Evolutionary conservation across 2,113 vertebrate species (phyloP).

Genomic region (Scomber japonicus): DNA sequence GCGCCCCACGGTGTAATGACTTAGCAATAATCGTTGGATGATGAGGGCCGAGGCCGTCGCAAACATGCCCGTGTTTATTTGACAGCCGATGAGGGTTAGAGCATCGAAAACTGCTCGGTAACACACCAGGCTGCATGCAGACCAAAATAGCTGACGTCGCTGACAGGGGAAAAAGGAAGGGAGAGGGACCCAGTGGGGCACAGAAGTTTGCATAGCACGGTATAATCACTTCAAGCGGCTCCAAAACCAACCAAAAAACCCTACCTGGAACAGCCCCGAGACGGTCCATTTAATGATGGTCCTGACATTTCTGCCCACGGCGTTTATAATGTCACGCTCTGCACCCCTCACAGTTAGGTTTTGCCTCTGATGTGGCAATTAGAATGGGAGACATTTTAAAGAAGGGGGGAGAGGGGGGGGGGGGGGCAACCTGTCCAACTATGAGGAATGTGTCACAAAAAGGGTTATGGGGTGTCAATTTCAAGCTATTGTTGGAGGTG

Average conservation of each 20-base stretch:
- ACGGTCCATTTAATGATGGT: conserved; percentile 61
- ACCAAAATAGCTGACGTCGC: conserved; percentile 61
- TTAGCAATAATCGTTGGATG: conserved; percentile 51
- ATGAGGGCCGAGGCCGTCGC: conserved; percentile 40
- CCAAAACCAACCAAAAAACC: conserved; percentile 23
- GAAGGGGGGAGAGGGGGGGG: neutral
- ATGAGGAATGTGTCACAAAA: conserved; percentile 15
- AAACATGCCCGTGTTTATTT: conserved; percentile 47
- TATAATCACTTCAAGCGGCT: conserved; percentile 31
- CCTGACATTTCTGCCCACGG: conserved; percentile 72
- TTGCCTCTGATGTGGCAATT: conserved; percentile 69
- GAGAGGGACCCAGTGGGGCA: conserved; percentile 16
- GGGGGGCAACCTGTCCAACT: conserved; percentile 44
- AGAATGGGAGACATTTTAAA: conserved; percentile 57
- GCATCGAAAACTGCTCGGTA: conserved; percentile 52
- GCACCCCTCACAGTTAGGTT: conserved; percentile 55
- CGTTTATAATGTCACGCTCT: conserved; percentile 66
- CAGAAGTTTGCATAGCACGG: conserved; percentile 30
- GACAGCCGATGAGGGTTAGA: conserved; percentile 50
- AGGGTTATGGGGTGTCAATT: conserved; percentile 23
- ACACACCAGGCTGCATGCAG: conserved; percentile 50
- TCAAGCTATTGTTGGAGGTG: conserved; percentile 17
- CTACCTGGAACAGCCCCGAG: conserved; percentile 10
- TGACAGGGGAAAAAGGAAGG: conserved; percentile 35
- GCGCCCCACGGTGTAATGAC: conserved; percentile 46